Evolutionary conservation across 2,797 vertebrate genomes (phyloP), one percentile per base, ranked within the genome.

Genomic region (Apodemus agrarius): DNA sequence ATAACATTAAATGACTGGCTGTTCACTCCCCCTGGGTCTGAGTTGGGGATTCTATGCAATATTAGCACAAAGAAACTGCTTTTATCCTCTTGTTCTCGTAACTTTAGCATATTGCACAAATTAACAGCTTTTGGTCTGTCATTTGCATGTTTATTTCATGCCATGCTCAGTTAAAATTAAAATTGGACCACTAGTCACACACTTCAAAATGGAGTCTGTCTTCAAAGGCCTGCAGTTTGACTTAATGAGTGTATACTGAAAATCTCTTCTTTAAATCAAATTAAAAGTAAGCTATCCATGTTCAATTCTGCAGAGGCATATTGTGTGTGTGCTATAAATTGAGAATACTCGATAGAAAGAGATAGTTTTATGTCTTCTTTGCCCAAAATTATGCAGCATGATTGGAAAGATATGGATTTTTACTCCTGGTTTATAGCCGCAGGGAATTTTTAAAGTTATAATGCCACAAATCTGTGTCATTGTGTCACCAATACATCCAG

Each of bases 131-230:
- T 94, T 57, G 29, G 9, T 87, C 95, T 93, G 72, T 91, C 79
- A 97, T 96, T 31, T 80, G 24, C 76, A 65, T 96, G 54, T 75
- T 97, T 95, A 69, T 81, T 85, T 97, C 46, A 59, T 97, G 69
- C 22, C 65, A 86, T 37, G 81, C 75, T 96, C 94, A 90, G 85
- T 91, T 97, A 97, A 98, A 97, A 97, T 98, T 96, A 97, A 98
- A 98, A 96, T 21, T 83, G 46, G 24, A 46, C 74, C 85, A 63
- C 54, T 91, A 95, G 84, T 85, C 92, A 85, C 31, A 74, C 69
- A 96, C 72, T 93, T 97, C n/a, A 97, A 78, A 96, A 97, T 97
- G 92, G 93, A 97, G 85, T 91, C 90, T 26, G 67, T 85, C 86
- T 97, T 95, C 81, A 94, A 97, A 96, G 81, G 87, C 89, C 90